phyloP scores from a whole-genome alignment of 2,797 vertebrate species.

The Prionace glauca region DNA sequence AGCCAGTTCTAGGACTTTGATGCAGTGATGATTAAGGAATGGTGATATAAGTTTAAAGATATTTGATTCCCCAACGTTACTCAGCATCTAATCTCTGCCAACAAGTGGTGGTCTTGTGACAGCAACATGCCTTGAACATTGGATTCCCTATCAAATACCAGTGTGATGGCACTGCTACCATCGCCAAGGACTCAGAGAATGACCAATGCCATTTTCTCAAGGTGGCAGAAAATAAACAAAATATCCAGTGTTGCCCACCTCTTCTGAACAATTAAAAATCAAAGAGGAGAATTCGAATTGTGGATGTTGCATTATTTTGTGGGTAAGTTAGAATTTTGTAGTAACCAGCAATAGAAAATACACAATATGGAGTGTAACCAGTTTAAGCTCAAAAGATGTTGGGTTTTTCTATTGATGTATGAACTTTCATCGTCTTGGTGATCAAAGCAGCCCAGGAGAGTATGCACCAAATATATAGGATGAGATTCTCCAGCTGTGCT shows the following conservation, averaged over 20 bases:
- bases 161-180: not conserved
- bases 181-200: not conserved
- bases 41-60: too few species aligned
- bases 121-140: not conserved
- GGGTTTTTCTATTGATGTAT: not conserved
- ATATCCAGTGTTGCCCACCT: not conserved
- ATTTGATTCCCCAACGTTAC: not conserved
- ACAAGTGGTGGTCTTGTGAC: not conserved
- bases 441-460: not conserved
- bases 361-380: not conserved
- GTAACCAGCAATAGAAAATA: not conserved
- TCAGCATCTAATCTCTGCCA: not conserved
- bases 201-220: not conserved
- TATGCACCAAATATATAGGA: not conserved
- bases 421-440: not conserved
- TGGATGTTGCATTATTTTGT: not conserved
- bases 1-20: too few species aligned
- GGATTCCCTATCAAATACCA: not conserved
- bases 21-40: too few species aligned
- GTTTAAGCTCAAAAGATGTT: not conserved
- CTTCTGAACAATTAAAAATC: not conserved
- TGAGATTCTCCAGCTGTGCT: too few species aligned
- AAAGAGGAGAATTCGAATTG: not conserved
- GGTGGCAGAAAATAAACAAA: not conserved
- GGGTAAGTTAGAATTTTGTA: not conserved